Percentiles rank a stretch among this genome's conserved stretches.
phyloP scores from a whole-genome alignment of 37 sponge, comb jelly and placozoan species.

The Eunapius fragilis region DNA sequence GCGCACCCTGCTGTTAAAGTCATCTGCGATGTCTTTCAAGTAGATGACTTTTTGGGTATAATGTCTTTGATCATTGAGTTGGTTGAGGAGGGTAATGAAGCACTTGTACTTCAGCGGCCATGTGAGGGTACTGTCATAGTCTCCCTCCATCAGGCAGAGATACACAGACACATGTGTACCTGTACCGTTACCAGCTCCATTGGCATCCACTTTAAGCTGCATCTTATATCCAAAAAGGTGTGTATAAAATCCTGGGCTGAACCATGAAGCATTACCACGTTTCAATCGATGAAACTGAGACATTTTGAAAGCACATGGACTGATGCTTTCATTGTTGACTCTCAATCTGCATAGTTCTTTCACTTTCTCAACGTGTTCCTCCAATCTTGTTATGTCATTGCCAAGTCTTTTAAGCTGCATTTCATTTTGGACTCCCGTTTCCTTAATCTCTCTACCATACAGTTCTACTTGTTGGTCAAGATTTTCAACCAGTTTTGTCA shows the following conservation, averaged over 20 bases:
- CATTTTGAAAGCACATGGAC: neutral
- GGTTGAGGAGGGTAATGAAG: constrained; percentile 54
- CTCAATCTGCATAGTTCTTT: no score
- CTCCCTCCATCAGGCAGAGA: constrained; percentile 51
- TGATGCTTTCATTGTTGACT: no score
- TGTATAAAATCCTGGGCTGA: constrained; percentile 48
- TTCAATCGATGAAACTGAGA: neutral
- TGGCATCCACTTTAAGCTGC: constrained; percentile 28
- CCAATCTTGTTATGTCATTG: no score
- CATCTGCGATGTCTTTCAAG: no score
- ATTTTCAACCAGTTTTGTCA: no score
- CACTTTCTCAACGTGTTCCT: no score
- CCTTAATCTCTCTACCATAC: no score
- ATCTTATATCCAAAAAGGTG: constrained; percentile 56
- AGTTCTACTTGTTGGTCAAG: no score
- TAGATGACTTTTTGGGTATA: neutral
- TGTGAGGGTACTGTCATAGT: constrained; percentile 48
- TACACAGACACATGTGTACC: constrained; percentile 55
- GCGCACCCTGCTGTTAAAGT: no score
- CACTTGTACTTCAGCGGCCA: constrained; percentile 61
- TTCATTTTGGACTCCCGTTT: no score
- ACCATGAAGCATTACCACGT: constrained; percentile 3
- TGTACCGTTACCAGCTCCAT: neutral
- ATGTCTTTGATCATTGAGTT: constrained; percentile 31
- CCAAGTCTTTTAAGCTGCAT: no score